Evolutionary conservation across 2,113 vertebrate genomes (phyloP).

Genomic region (Garra rufa): DNA sequence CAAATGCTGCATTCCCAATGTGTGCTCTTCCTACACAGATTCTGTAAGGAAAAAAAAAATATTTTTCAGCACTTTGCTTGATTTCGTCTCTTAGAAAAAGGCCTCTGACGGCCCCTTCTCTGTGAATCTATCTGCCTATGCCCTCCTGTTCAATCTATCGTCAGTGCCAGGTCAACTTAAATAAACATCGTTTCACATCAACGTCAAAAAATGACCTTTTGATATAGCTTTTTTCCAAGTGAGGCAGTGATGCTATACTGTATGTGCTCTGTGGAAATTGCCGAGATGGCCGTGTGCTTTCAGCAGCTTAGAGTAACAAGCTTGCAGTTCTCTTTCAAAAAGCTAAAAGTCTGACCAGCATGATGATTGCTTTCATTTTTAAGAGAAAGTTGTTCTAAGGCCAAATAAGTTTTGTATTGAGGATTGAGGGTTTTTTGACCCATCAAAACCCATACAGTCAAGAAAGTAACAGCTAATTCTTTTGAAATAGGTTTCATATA

Average conservation of each 20-base stretch:
- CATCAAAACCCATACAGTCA: neutral
- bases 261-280: constrained; percentile 24
- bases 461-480: neutral
- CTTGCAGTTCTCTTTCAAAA: constrained; percentile 27
- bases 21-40: neutral
- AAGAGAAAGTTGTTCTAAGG: constrained; percentile 37
- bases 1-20: neutral
- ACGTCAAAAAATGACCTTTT: constrained; percentile 42
- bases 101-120: neutral
- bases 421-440: constrained; percentile 5
- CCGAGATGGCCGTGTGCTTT: constrained; percentile 3
- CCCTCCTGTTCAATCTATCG: neutral
- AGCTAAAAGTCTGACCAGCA: constrained; percentile 40
- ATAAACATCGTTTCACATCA: constrained; percentile 15
- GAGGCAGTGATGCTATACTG: neutral
- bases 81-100: neutral
- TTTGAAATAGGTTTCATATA: neutral
- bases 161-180: constrained; percentile 19
- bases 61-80: neutral
- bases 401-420: constrained; percentile 44
- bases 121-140: neutral
- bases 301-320: neutral
- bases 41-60: neutral
- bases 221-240: constrained; percentile 9
- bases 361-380: constrained; percentile 40